Evolutionary conservation across 1,140 invertebrate genomes (phyloP).

Genomic region (Acromyrmex charruanus): DNA sequence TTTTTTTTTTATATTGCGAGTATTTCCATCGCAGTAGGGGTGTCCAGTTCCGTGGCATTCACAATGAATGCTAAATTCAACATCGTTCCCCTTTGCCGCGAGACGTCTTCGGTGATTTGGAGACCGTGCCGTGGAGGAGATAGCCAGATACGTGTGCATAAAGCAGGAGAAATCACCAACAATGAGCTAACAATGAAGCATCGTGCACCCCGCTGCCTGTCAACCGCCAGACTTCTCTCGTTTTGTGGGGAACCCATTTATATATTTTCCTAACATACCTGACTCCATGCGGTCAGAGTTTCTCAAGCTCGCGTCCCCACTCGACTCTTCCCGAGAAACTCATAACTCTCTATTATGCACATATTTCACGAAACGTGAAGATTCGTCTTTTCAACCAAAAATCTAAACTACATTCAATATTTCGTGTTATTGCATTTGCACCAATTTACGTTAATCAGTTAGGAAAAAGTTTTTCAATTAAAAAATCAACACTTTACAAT

Average conservation of each 20-base stretch:
- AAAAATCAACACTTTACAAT: not conserved
- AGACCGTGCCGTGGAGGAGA: constrained; percentile 41
- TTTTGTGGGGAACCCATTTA: constrained; percentile 78
- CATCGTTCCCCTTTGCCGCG: constrained; percentile 25
- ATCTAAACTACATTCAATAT: not conserved
- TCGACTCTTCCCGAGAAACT: constrained; percentile 55
- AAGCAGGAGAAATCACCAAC: constrained; percentile 78
- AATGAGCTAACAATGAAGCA: constrained; percentile 79
- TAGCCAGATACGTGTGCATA: constrained; percentile 68
- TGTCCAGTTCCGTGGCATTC: constrained; percentile 57
- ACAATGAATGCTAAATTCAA: constrained; percentile 77
- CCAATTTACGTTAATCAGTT: not conserved
- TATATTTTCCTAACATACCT: constrained; percentile 77
- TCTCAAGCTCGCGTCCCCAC: constrained; percentile 67
- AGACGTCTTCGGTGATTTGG: constrained; percentile 33
- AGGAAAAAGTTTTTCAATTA: not conserved
- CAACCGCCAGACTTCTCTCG: constrained; percentile 67
- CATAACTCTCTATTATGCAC: constrained; percentile 47
- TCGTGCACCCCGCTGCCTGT: constrained; percentile 72
- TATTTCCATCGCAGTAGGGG: constrained; percentile 70
- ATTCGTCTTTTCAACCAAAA: not conserved
- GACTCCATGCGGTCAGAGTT: constrained; percentile 71
- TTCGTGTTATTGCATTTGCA: not conserved
- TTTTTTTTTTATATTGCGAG: constrained; percentile 32
- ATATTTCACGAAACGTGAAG: constrained; percentile 32